A percentile compares a stretch with the other conserved stretches of the same genome.
Conservation (phyloP, 2,113 vertebrate species). For the Laterallus jamaicensis region DNA sequence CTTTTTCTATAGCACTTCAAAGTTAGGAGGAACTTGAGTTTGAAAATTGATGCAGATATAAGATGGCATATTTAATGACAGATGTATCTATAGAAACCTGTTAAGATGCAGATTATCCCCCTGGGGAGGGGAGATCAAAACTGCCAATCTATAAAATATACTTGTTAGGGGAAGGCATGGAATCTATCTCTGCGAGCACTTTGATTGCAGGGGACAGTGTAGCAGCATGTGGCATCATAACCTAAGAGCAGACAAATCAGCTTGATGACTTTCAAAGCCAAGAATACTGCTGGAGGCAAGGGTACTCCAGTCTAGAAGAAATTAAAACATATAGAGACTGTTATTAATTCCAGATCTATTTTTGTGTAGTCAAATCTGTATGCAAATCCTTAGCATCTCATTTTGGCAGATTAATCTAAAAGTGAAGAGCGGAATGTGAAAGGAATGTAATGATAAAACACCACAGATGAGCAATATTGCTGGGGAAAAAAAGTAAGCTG, state of each 20-base stretch:
- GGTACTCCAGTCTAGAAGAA: slow-evolving; percentile 84
- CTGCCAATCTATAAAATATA: slow-evolving; percentile 86
- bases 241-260: slow-evolving; percentile 87
- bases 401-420: slow-evolving; percentile 84
- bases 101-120: slow-evolving; percentile 87
- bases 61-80: slow-evolving; percentile 86
- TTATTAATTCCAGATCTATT: slow-evolving; percentile 88
- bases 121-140: slow-evolving; percentile 82
- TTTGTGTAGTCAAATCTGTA: slow-evolving; percentile 89
- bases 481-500: slow-evolving; percentile 21
- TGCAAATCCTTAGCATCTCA: slow-evolving; percentile 88
- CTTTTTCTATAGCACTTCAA: slow-evolving; percentile 79
- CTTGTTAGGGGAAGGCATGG: slow-evolving; percentile 80
- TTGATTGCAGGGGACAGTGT: slow-evolving; percentile 86
- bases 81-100: slow-evolving; percentile 85
- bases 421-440: slow-evolving; percentile 76
- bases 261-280: slow-evolving; percentile 88
- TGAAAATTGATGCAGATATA: slow-evolving; percentile 81
- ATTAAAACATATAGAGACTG: slow-evolving; percentile 88
- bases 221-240: slow-evolving; percentile 86
- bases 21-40: slow-evolving; percentile 81
- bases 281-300: slow-evolving; percentile 85
- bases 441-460: slow-evolving; percentile 74
- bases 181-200: slow-evolving; percentile 79
- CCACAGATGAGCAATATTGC: slow-evolving; percentile 62